These are phyloP conservation scores for Lymantria monacha DNA, from an alignment of 2,888 invertebrate genomes.

Conservation along the genomic window DNA sequence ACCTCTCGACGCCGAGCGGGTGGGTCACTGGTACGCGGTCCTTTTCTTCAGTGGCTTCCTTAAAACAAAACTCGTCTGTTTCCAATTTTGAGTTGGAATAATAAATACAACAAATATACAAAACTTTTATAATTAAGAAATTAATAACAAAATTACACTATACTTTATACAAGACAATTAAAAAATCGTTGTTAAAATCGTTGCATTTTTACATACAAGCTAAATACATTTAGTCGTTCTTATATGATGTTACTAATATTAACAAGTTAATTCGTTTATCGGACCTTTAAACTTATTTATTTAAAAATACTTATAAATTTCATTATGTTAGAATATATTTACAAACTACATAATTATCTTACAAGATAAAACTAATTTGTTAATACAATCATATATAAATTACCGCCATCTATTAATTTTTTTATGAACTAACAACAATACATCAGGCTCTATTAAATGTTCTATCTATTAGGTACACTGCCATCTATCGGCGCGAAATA, in stretches of 20 bases:
- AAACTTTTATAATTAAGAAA: constrained; percentile 30
- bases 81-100: too few species aligned
- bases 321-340: neutral
- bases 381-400: constrained; percentile 28
- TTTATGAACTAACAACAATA: neutral
- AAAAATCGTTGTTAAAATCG: constrained; percentile 3
- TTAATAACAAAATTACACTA: constrained; percentile 31
- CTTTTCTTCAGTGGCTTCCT: too few species aligned
- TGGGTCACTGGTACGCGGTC: too few species aligned
- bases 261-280: neutral
- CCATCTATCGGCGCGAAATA: constrained; percentile 5
- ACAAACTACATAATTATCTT: constrained; percentile 1
- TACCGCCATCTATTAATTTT: constrained; percentile 35
- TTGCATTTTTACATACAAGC: neutral
- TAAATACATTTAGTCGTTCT: neutral
- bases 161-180: constrained; percentile 42
- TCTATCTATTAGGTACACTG: constrained; percentile 8
- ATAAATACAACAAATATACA: constrained; percentile 5
- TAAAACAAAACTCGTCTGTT: too few species aligned
- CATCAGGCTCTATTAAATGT: neutral
- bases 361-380: constrained; percentile 6
- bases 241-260: neutral
- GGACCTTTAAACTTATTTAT: constrained; percentile 1
- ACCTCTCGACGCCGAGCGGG: too few species aligned
- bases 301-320: neutral